phyloP scores from a whole-genome alignment of 2,797 vertebrate genomes.

The Astyanax mexicanus region DNA sequence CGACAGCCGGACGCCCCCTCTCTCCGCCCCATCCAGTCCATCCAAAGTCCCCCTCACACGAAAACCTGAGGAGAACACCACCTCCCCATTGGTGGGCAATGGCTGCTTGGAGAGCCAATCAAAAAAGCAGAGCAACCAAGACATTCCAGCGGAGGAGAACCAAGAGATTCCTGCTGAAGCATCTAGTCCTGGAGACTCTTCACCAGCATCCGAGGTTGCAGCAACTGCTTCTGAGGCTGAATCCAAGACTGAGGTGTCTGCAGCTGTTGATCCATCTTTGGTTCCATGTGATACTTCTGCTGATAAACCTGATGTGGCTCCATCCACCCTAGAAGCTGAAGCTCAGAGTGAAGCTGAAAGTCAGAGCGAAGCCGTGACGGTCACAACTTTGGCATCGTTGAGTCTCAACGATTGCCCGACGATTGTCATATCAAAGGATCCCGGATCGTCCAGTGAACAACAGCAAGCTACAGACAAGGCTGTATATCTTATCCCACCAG shows the following conservation, averaged over 20 bases:
- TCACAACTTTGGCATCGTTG: not conserved
- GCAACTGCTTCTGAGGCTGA: not conserved
- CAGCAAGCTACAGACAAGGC: conserved; percentile 34
- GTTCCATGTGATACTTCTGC: conserved; percentile 15
- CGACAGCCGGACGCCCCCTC: conserved; percentile 77
- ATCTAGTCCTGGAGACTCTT: not conserved
- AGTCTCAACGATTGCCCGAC: conserved; percentile 1
- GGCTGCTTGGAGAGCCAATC: conserved; percentile 29
- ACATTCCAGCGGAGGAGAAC: conserved; percentile 20
- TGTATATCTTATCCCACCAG: conserved; percentile 30
- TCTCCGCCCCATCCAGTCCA: conserved; percentile 81
- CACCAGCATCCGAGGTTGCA: conserved; percentile 12
- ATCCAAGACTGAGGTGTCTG: not conserved
- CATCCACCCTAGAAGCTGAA: conserved; percentile 4
- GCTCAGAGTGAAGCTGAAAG: not conserved
- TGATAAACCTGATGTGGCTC: conserved; percentile 14
- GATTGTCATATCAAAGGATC: not conserved
- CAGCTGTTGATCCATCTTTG: conserved; percentile 12
- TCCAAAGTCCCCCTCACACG: conserved; percentile 49
- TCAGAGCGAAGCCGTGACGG: conserved; percentile 4
- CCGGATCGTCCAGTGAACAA: not conserved
- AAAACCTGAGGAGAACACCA: conserved; percentile 18
- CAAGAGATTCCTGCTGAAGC: conserved; percentile 22
- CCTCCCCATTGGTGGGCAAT: conserved; percentile 37
- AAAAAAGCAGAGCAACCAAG: not conserved